Base-by-base conservation (phyloP, 2,888 invertebrate genomes). In the Rhodophaea formosa region DNA sequence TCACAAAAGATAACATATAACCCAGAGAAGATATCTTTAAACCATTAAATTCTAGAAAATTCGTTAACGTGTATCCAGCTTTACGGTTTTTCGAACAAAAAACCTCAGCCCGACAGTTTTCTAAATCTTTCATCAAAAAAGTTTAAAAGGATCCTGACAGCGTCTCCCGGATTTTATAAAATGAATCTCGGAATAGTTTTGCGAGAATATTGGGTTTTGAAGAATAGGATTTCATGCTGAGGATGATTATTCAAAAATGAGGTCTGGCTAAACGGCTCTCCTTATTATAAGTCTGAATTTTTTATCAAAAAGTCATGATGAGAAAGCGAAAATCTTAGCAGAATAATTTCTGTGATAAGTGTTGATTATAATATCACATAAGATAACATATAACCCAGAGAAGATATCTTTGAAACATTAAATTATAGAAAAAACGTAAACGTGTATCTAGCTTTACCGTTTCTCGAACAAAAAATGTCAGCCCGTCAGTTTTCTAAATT, bases 41-140 rank as follows among this genome's bases (percentile, higher is more conserved):
- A n/a, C n/a, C n/a, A n/a, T n/a, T n/a, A n/a, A n/a, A n/a, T 1
- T 12, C 39, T 39, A 12, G 12, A 39, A 12, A 10, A 10, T 39
- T 39, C 3, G n/a, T 12, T n/a, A 39, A 39, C 10, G 39, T 51
- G 16, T 8, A 39, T 15, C 35, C 6, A 35, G 14, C 35, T n/a
- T 35, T 16, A 39, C 2, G 3, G n/a, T 35, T 51, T 14, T 0
- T 35, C 6, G 16, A 51, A 51, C 51, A n/a, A 17, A 51, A 51
- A 14, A 46, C 17, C 35, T 51, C 16, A 17, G 7, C 32, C 8
- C 16, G 35, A 49, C 46, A 56, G 10, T 23, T 42, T 56, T 56
- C 39, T 47, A 47, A 49, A 49, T 49, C 56, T 47, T 56, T 47
- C 47, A 47, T 56, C 39, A 47, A 39, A 55, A 49, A 49, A 51